Conservation (phyloP, 2,888 invertebrate genomes). For the Drosophila multiciliata region DNA sequence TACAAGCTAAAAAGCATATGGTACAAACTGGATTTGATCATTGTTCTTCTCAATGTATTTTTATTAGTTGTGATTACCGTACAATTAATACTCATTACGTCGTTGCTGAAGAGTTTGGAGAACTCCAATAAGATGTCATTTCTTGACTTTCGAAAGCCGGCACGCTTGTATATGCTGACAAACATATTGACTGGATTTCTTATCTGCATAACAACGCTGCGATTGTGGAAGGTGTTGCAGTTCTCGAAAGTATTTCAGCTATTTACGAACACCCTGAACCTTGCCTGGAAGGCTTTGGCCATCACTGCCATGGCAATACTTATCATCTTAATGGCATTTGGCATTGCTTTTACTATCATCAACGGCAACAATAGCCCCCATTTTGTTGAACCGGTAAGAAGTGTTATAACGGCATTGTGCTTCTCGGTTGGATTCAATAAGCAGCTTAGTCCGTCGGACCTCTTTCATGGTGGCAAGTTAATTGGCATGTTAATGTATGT, state of each 20-base stretch:
- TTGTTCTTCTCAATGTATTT: constrained; percentile 66
- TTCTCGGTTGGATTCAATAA: constrained; percentile 76
- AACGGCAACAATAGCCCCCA: constrained; percentile 75
- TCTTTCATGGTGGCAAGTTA: constrained; percentile 70
- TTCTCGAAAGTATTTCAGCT: constrained; percentile 78
- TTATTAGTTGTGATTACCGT: constrained; percentile 44
- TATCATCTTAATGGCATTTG: constrained; percentile 71
- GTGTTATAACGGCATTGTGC: constrained; percentile 70
- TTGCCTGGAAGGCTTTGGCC: constrained; percentile 59
- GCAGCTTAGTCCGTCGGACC: constrained; percentile 49
- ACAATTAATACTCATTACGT: constrained; percentile 56
- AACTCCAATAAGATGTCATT: constrained; percentile 71
- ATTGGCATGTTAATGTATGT: constrained; percentile 77
- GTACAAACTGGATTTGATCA: constrained; percentile 75
- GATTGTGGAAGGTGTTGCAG: constrained; percentile 83
- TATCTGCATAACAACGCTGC: constrained; percentile 76
- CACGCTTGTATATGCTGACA: constrained; percentile 56
- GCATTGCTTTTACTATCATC: constrained; percentile 67
- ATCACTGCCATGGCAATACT: constrained; percentile 64
- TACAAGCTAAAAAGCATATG: constrained; percentile 58
- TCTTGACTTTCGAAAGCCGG: constrained; percentile 75
- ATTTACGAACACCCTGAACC: constrained; percentile 72
- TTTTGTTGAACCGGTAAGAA: constrained; percentile 60
- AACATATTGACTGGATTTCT: constrained; percentile 71
- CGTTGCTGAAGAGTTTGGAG: constrained; percentile 64